A percentile compares a stretch with the other conserved stretches of the same genome.
Conservation (phyloP, 1,140 invertebrate species). For the Babylonia areolata region DNA sequence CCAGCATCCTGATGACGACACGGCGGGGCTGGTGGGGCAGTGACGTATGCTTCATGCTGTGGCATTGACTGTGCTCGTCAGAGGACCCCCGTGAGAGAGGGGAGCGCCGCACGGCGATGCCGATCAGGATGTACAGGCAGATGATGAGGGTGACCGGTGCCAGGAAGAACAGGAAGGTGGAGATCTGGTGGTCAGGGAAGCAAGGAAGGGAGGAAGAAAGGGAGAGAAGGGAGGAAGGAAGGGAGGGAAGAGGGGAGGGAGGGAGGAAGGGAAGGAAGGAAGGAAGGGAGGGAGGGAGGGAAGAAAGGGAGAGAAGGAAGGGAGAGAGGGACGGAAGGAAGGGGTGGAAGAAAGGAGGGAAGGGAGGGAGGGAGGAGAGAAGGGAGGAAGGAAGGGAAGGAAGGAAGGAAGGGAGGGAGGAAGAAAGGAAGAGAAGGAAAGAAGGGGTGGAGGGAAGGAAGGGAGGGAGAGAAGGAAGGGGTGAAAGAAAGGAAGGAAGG, state of each 20-base stretch:
- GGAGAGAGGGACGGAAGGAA: not conserved
- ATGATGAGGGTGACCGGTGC: slow-evolving; percentile 75
- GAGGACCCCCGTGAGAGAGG: slow-evolving; percentile 49
- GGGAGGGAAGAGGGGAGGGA: slow-evolving; percentile 27
- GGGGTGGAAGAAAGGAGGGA: not conserved
- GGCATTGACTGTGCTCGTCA: slow-evolving; percentile 44
- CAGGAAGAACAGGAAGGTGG: slow-evolving; percentile 76
- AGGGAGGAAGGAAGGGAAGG: no score
- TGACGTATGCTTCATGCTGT: slow-evolving; percentile 22
- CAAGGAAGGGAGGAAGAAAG: no score
- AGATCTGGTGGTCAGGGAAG: slow-evolving; percentile 61
- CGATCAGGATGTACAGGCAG: slow-evolving; percentile 75
- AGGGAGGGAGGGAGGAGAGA: not conserved
- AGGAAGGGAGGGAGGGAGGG: no score
- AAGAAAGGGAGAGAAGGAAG: not conserved
- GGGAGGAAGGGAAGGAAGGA: not conserved
- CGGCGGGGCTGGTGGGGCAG: slow-evolving; percentile 55
- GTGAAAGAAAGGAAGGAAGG: no score
- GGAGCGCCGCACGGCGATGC: slow-evolving; percentile 70
- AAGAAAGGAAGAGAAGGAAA: no score
- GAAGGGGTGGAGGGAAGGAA: no score
- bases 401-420: no score
- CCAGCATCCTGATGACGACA: slow-evolving; percentile 66
- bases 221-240: no score
- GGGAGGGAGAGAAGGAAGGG: not conserved